Evolutionary conservation across 2,113 vertebrate genomes (phyloP), one percentile per base, ranked within the genome.

Genomic region (Scomber japonicus): DNA sequence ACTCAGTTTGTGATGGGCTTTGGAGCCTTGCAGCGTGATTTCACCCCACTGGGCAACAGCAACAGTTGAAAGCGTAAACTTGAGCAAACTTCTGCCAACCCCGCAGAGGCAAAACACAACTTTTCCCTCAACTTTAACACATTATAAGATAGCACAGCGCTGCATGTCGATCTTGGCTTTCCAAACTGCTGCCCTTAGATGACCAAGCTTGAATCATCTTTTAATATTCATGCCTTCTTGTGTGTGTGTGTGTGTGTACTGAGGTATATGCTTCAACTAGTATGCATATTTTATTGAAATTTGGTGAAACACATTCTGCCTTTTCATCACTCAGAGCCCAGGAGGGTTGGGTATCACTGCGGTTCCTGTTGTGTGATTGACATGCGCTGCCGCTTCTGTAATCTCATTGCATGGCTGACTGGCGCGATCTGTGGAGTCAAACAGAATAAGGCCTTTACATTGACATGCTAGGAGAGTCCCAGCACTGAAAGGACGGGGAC

Each of bases 301-400:
- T 44, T 71, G 45, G 64, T 74, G 61, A 60, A 74, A 53, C 19
- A 27, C 72, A 24, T 84, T 86, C 82, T 78, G 69, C 75, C 69
- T 85, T 83, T 86, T 87, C 73, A 80, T 81, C 49, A 11, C 46
- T 51, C 48, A 64, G 46, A 73, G 62, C 77, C 49, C 70, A 62
- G 76, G 85, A 86, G 74, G 75, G 59, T 68, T 61, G 73, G 54
- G 71, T 66, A 86, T 90, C 82, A 74, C 66, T 78, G 74, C 72
- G 15, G 44, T 77, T 77, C 86, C 86, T 82, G 82, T 81, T 83
- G 87, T 76, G 86, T 89, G 89, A 93, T 85, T 93, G 92, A 92
- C 90, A 89, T 85, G 75, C 53, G 24, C 84, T 77, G 83, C 83
- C 63, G 73, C 68, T 78, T 84, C 75, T 81, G 74, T 82, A 71